Conservation (phyloP, 2,113 vertebrate species). For the Sapajus apella region DNA sequence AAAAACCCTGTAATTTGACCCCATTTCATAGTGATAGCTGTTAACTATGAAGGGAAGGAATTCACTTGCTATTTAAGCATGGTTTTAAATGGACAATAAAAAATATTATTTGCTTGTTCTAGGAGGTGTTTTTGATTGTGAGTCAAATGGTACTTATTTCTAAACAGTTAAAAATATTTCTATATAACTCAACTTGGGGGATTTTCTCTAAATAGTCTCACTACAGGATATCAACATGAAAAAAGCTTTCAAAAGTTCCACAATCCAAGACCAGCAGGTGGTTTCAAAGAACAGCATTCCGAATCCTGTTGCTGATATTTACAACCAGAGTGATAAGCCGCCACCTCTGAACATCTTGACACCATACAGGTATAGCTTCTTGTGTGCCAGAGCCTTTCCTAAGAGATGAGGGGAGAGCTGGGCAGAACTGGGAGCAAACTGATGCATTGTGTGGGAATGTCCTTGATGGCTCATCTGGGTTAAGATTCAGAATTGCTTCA, state of each 20-base stretch:
- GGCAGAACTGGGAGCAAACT: not conserved
- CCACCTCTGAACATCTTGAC: conserved; percentile 96
- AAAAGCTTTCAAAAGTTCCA: conserved; percentile 98
- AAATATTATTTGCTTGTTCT: not conserved
- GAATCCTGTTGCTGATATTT: conserved; percentile 94
- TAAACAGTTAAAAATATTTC: not conserved
- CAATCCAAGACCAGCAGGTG: conserved; percentile 97
- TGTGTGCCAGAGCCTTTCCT: accelerated
- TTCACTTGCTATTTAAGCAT: not conserved
- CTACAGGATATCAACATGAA: conserved; percentile 99
- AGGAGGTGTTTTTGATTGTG: not conserved
- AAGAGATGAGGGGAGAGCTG: not conserved
- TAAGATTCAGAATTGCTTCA: not conserved
- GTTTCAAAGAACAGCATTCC: conserved; percentile 97
- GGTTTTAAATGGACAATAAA: not conserved
- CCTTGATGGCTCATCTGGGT: not conserved
- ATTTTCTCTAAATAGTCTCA: conserved; percentile 88
- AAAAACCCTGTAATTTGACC: not conserved
- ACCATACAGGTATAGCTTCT: conserved; percentile 89
- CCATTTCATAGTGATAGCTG: not conserved
- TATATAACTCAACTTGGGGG: not conserved
- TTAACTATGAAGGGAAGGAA: not conserved
- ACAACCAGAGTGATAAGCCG: conserved; percentile 95
- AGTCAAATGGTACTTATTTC: not conserved
- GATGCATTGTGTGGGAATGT: not conserved